Percentiles rank a stretch among this genome's conserved stretches.
These are phyloP conservation scores for Sardina pilchardus DNA, from an alignment of 2,113 vertebrate species.

Conservation along the genomic window DNA sequence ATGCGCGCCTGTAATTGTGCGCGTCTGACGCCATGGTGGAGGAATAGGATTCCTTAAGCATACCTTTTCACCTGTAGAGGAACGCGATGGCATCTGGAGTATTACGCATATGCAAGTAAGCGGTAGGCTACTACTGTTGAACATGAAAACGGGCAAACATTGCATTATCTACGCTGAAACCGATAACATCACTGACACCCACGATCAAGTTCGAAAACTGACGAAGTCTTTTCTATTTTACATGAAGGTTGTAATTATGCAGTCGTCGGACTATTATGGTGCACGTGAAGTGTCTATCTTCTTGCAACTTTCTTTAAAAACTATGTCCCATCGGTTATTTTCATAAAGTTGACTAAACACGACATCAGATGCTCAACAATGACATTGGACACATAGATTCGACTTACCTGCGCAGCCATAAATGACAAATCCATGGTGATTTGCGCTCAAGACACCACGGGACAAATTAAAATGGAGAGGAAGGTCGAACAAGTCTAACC, in stretches of 20 bases:
- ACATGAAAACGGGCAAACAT: not conserved
- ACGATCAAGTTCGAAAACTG: conserved; percentile 2
- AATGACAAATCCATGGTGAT: conserved; percentile 57
- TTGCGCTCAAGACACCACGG: conserved; percentile 2
- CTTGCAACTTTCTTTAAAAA: not conserved
- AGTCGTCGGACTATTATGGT: not conserved
- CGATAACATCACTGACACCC: not conserved
- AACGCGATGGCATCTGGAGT: not conserved
- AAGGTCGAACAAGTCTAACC: not conserved
- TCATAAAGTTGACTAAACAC: not conserved
- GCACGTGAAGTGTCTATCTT: not conserved
- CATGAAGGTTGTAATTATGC: not conserved
- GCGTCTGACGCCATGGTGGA: not conserved
- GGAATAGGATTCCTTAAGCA: not conserved
- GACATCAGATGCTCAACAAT: not conserved
- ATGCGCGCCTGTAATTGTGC: not conserved
- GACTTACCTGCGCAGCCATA: conserved; percentile 58
- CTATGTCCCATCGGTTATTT: not conserved
- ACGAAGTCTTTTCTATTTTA: not conserved
- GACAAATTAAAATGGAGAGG: not conserved
- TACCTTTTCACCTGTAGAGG: not conserved
- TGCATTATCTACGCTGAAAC: not conserved
- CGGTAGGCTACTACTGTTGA: not conserved
- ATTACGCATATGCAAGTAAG: not conserved
- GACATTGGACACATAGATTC: not conserved